phyloP scores from a whole-genome alignment of 2,888 invertebrate genomes.

The Tetrapedia diversipes region DNA sequence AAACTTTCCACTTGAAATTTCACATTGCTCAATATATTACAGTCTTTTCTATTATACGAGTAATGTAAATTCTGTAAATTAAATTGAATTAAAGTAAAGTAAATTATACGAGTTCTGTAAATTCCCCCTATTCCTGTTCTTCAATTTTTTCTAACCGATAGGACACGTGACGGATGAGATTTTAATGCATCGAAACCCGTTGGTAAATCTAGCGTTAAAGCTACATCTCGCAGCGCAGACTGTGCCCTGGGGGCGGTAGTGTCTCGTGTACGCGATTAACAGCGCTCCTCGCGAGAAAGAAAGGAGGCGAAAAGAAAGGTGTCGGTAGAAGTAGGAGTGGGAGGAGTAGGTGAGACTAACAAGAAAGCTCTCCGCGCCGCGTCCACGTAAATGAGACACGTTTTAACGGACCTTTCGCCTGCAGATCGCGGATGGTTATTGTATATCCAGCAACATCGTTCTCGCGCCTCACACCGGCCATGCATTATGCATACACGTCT shows the following conservation, averaged over 20 bases:
- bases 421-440: slow-evolving; percentile 31
- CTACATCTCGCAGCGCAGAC: slow-evolving; percentile 36
- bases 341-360: slow-evolving; percentile 12
- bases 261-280: slow-evolving; percentile 48
- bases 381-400: slow-evolving; percentile 32
- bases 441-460: background rate
- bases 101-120: too few relatives aligned
- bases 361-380: slow-evolving; percentile 28
- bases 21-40: too few relatives aligned
- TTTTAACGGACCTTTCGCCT: slow-evolving; percentile 32
- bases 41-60: too few relatives aligned
- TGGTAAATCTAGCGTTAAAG: too few relatives aligned
- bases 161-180: too few relatives aligned
- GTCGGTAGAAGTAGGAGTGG: too few relatives aligned
- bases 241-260: slow-evolving; percentile 17
- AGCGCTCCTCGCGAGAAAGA: slow-evolving; percentile 14
- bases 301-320: background rate
- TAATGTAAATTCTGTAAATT: too few relatives aligned
- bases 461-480: background rate
- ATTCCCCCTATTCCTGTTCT: too few relatives aligned
- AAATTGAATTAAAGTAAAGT: too few relatives aligned
- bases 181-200: too few relatives aligned
- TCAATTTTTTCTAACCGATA: too few relatives aligned
- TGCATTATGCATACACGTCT: slow-evolving; percentile 28
- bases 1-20: too few relatives aligned